These are phyloP conservation scores for Bhutanitis thaidina DNA, from an alignment of 2,888 invertebrate genomes.

Conservation along the genomic window DNA sequence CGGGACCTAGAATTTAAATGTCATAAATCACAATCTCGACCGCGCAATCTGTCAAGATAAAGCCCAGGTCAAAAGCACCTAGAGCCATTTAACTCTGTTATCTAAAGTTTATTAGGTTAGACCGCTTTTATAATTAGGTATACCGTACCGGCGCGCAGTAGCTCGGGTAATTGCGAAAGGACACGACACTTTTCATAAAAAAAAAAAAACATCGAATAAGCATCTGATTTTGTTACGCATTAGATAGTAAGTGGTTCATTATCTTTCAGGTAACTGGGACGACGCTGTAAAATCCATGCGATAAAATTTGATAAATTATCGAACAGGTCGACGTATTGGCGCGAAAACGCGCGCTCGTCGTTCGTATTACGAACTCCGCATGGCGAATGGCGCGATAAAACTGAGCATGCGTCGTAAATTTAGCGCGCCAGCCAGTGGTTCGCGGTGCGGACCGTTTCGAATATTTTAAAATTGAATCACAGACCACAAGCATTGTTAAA, in stretches of 20 bases:
- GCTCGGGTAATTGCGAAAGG: constrained; percentile 21
- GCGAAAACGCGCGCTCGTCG: constrained; percentile 51
- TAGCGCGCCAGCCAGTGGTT: constrained; percentile 44
- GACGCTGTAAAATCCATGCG: constrained; percentile 25
- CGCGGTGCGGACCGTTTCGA: constrained; percentile 30
- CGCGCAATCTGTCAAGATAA: constrained; percentile 50
- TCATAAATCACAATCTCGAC: constrained; percentile 41
- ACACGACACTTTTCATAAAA: constrained; percentile 24
- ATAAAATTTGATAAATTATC: constrained; percentile 31
- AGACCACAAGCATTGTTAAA: constrained; percentile 17
- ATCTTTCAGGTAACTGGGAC: constrained; percentile 28
- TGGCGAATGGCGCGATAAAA: constrained; percentile 38
- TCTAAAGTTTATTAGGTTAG: constrained; percentile 38
- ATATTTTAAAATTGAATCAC: constrained; percentile 26
- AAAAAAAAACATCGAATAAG: constrained; percentile 20
- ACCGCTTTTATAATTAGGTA: constrained; percentile 21
- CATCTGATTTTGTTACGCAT: background rate
- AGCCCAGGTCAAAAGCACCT: constrained; percentile 49
- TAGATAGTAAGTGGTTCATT: constrained; percentile 29
- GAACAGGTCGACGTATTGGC: constrained; percentile 37
- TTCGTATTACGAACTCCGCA: constrained; percentile 24
- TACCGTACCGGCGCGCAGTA: constrained; percentile 4
- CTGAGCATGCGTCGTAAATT: constrained; percentile 43
- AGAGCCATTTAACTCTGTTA: constrained; percentile 36
- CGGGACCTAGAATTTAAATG: constrained; percentile 39